These are phyloP conservation scores for Philopedon plagiatum DNA, from an alignment of 2,888 invertebrate genomes.

Conservation along the genomic window DNA sequence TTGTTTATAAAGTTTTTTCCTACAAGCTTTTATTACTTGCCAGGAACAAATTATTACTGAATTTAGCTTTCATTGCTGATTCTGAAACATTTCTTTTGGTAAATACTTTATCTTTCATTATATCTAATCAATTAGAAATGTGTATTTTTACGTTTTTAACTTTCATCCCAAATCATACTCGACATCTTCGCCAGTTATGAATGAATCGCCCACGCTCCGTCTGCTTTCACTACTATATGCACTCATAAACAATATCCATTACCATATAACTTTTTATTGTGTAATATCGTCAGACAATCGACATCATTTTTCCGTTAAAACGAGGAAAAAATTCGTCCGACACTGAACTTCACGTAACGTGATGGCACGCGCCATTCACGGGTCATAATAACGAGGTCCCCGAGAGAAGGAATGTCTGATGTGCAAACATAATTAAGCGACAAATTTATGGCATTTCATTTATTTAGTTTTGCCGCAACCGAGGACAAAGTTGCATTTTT, in stretches of 20 bases:
- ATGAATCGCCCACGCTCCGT: slow-evolving; percentile 19
- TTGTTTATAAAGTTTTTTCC: too few species aligned
- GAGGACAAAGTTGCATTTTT: background rate
- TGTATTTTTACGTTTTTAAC: background rate
- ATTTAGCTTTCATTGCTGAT: too few species aligned
- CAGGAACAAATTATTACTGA: too few species aligned
- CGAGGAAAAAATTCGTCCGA: slow-evolving; percentile 39
- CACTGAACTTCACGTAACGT: slow-evolving; percentile 42
- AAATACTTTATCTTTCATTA: too few species aligned
- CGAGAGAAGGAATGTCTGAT: slow-evolving; percentile 41
- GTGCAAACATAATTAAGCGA: slow-evolving; percentile 43
- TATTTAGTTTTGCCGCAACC: slow-evolving; percentile 23
- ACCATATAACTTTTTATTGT: slow-evolving; percentile 32
- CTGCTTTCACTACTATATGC: slow-evolving; percentile 5
- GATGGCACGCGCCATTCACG: slow-evolving; percentile 43
- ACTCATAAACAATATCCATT: slow-evolving; percentile 27
- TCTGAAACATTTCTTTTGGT: too few species aligned
- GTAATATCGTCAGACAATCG: slow-evolving; percentile 40
- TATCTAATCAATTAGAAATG: too few species aligned
- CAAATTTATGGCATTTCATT: slow-evolving; percentile 41
- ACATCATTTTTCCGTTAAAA: slow-evolving; percentile 26
- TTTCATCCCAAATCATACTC: background rate
- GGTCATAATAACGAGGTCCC: slow-evolving; percentile 39
- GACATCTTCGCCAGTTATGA: slow-evolving; percentile 22
- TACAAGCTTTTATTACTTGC: too few species aligned